Conservation (phyloP, 2,113 vertebrate species). For the Siniperca chuatsi region DNA sequence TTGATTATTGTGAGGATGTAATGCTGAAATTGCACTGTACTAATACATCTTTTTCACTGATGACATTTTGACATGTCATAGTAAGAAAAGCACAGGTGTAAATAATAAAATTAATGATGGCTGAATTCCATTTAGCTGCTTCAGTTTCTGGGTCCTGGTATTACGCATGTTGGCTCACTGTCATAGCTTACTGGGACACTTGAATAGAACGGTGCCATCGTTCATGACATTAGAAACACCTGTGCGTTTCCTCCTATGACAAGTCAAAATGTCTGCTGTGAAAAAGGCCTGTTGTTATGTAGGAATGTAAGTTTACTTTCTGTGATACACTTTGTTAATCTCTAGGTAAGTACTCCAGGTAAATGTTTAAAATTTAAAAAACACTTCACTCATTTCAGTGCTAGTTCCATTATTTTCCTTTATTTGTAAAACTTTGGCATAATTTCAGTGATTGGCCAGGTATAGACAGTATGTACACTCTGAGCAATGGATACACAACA, state of each 20-base stretch:
- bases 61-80: neutral
- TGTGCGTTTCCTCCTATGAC: too few relatives aligned
- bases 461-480: constrained; percentile 77
- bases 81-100: neutral
- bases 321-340: neutral
- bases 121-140: neutral
- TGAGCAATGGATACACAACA: constrained; percentile 66
- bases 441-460: constrained; percentile 54
- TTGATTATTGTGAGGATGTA: neutral
- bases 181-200: neutral
- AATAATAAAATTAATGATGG: neutral
- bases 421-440: constrained; percentile 80
- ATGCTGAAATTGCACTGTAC: neutral
- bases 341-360: neutral
- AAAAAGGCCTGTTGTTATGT: neutral
- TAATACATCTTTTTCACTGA: neutral
- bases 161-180: neutral
- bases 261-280: neutral
- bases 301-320: neutral
- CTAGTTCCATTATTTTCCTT: constrained; percentile 45
- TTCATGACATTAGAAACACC: neutral
- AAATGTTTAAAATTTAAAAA: neutral
- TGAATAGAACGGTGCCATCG: neutral
- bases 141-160: neutral
- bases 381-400: neutral